phyloP scores from a whole-genome alignment of 2,797 vertebrate species.

The Eremophila alpestris region DNA sequence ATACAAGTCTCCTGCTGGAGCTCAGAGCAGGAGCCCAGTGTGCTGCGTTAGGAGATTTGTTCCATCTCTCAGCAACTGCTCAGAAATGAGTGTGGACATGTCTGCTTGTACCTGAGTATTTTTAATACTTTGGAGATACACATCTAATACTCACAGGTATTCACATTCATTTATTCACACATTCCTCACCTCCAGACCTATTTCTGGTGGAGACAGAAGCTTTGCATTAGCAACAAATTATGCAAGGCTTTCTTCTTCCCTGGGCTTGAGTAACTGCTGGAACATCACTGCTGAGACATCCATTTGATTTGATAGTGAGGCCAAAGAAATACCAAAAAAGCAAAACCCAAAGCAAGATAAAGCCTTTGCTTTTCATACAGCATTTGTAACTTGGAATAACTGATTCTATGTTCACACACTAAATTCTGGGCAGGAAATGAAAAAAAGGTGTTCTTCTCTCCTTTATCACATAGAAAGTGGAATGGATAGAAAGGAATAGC shows the following conservation, averaged over 20 bases:
- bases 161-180: conserved; percentile 13
- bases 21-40: background rate
- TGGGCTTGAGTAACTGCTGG: background rate
- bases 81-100: conserved; percentile 56
- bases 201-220: conserved; percentile 34
- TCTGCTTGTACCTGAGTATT: conserved; percentile 27
- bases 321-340: background rate
- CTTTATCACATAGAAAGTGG: background rate
- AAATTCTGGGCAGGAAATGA: background rate
- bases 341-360: background rate
- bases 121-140: conserved; percentile 40
- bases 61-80: conserved; percentile 45
- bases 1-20: conserved; percentile 48
- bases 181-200: background rate
- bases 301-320: background rate
- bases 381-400: background rate
- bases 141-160: conserved; percentile 26
- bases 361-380: background rate
- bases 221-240: background rate
- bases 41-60: conserved; percentile 40
- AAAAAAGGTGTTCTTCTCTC: background rate
- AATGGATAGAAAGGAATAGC: background rate
- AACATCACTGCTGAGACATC: background rate
- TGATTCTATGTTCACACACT: background rate
- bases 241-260: background rate